Percentiles rank a stretch among this genome's conserved stretches.
Conservation (phyloP, 2,888 invertebrate genomes). For the Prosapia bicincta region DNA sequence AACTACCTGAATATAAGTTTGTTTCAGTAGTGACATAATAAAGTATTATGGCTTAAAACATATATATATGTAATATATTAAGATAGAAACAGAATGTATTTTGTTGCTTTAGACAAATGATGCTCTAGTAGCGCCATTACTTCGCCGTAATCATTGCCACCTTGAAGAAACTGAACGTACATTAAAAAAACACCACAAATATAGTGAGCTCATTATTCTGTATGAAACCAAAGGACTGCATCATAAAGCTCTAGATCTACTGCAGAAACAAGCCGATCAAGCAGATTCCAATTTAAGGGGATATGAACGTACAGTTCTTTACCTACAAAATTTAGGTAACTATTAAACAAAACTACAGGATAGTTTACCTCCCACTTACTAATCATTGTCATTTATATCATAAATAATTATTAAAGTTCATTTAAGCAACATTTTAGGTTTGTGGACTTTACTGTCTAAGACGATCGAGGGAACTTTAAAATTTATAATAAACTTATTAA, state of each 20-base stretch:
- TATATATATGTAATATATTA: neutral
- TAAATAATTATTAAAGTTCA: too few species aligned
- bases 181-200: constrained; percentile 80
- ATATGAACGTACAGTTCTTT: constrained; percentile 79
- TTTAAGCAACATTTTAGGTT: too few species aligned
- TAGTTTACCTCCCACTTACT: too few species aligned
- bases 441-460: too few species aligned
- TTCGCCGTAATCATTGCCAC: constrained; percentile 90
- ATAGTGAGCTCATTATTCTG: constrained; percentile 89
- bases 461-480: too few species aligned
- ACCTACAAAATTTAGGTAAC: constrained; percentile 82
- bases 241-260: constrained; percentile 82
- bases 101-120: constrained; percentile 79
- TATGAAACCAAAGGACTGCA: constrained; percentile 95
- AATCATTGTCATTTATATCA: too few species aligned
- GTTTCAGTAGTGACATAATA: neutral
- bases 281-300: constrained; percentile 75
- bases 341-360: too few species aligned
- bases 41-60: constrained; percentile 12
- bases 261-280: constrained; percentile 67
- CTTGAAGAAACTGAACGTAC: constrained; percentile 91
- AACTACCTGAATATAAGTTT: too few species aligned
- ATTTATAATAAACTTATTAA: too few species aligned
- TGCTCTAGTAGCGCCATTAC: constrained; percentile 84
- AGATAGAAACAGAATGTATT: neutral